Conservation (phyloP, 2,888 invertebrate species). For the Drosophila monieri region DNA sequence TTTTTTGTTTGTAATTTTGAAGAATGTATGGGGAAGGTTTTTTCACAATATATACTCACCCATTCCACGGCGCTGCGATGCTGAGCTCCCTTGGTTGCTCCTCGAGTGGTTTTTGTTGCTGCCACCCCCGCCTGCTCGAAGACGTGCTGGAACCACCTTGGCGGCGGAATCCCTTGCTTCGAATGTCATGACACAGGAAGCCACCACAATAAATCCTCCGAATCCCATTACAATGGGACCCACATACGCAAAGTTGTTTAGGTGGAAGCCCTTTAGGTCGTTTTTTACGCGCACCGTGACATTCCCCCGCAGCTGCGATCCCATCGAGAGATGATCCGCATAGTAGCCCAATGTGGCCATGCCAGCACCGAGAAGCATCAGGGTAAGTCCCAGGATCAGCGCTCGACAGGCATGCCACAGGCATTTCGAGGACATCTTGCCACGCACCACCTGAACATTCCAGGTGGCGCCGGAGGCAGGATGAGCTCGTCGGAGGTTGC, state of each 20-base stretch:
- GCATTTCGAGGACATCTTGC: conserved; percentile 94
- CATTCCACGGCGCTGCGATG: conserved; percentile 82
- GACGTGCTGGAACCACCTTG: conserved; percentile 93
- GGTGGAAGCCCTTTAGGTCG: conserved; percentile 92
- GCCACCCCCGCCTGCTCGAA: conserved; percentile 84
- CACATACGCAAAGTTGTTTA: conserved; percentile 96
- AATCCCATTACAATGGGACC: conserved; percentile 99
- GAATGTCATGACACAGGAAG: conserved; percentile 99
- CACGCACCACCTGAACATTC: conserved; percentile 93
- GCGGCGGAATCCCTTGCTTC: conserved; percentile 98
- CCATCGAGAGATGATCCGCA: conserved; percentile 91
- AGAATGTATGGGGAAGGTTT: no score
- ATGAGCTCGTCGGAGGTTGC: conserved; percentile 88
- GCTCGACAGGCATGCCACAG: conserved; percentile 98
- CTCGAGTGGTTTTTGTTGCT: conserved; percentile 75
- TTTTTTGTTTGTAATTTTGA: neutral
- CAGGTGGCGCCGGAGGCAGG: conserved; percentile 93
- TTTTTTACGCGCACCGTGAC: conserved; percentile 91
- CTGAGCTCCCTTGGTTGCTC: conserved; percentile 82
- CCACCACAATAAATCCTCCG: conserved; percentile 97
- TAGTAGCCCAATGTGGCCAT: conserved; percentile 97
- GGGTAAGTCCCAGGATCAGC: conserved; percentile 92
- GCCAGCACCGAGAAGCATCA: conserved; percentile 94
- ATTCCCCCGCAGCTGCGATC: conserved; percentile 91
- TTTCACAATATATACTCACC: conserved; percentile 61